These are phyloP conservation scores for Syrrhaptes paradoxus DNA, from an alignment of 2,113 vertebrate genomes.

Conservation along the genomic window DNA sequence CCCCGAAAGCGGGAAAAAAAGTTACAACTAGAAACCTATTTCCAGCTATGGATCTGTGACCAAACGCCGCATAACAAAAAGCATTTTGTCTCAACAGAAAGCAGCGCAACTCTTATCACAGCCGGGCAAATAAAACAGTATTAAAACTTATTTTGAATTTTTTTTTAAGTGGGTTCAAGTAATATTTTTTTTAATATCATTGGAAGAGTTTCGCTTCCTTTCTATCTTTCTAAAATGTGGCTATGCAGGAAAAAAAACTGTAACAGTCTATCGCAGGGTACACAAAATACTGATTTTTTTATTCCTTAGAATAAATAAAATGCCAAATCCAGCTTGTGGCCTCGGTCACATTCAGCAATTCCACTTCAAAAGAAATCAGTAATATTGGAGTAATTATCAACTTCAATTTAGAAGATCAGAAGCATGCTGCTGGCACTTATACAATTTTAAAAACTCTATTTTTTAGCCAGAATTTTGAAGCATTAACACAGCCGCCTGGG, in stretches of 20 bases:
- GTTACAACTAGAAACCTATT: not conserved
- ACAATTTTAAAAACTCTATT: rapidly evolving
- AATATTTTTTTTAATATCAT: not conserved
- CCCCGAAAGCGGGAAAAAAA: not conserved
- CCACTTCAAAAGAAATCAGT: not conserved
- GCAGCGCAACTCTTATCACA: not conserved
- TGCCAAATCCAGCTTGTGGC: not conserved
- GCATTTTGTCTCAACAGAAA: not conserved
- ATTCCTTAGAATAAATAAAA: not conserved
- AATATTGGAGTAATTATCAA: not conserved
- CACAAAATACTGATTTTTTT: not conserved
- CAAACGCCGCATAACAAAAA: not conserved
- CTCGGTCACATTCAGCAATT: not conserved
- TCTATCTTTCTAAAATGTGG: not conserved
- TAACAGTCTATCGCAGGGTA: not conserved
- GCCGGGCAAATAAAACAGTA: rapidly evolving
- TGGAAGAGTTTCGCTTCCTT: not conserved
- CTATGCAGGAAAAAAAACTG: not conserved
- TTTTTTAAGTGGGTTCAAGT: not conserved
- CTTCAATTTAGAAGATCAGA: not conserved
- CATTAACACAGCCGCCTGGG: not conserved
- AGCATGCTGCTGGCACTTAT: not conserved
- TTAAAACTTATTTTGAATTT: not conserved
- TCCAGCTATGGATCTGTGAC: not conserved
- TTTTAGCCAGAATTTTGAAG: not conserved